A percentile compares a stretch with the other conserved stretches of the same genome.
Evolutionary conservation across 1,140 invertebrate genomes (phyloP).

Genomic region (Oreohelix idahoensis): DNA sequence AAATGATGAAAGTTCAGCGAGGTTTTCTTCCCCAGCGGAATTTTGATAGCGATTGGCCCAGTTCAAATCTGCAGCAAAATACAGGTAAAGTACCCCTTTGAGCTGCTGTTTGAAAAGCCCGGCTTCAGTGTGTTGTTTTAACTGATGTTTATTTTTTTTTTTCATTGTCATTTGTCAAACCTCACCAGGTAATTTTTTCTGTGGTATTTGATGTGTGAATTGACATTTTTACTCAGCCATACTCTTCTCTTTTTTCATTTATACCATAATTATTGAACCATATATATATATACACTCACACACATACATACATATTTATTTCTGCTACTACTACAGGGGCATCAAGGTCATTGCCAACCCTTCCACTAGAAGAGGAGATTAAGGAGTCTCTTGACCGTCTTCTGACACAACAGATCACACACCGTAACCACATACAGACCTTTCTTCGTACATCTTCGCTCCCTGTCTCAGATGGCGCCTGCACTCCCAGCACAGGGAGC

Average conservation of each 20-base stretch:
- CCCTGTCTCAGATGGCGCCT: not conserved
- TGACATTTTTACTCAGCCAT: too few species aligned
- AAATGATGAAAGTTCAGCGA: slow-evolving; percentile 36
- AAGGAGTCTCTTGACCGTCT: slow-evolving; percentile 28
- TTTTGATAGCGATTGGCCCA: slow-evolving; percentile 23
- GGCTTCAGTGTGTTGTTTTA: too few species aligned
- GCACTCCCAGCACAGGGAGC: not conserved
- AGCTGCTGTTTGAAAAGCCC: too few species aligned
- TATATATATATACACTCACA: too few species aligned
- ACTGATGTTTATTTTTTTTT: too few species aligned
- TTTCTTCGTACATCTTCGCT: slow-evolving; percentile 23
- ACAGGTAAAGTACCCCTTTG: slow-evolving; percentile 34
- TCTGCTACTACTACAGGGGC: slow-evolving; percentile 12
- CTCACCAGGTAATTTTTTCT: too few species aligned
- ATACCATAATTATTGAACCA: too few species aligned
- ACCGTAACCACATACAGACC: not conserved
- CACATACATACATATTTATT: too few species aligned
- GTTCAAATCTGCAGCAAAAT: not conserved
- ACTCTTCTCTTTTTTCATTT: too few species aligned
- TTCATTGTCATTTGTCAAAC: too few species aligned
- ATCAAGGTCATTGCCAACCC: slow-evolving; percentile 22
- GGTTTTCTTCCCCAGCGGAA: not conserved
- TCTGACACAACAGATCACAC: slow-evolving; percentile 17
- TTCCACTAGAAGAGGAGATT: slow-evolving; percentile 5
- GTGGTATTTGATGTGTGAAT: too few species aligned